phyloP scores from a whole-genome alignment of 2,797 vertebrate species.

The Phaenicophaeus curvirostris region DNA sequence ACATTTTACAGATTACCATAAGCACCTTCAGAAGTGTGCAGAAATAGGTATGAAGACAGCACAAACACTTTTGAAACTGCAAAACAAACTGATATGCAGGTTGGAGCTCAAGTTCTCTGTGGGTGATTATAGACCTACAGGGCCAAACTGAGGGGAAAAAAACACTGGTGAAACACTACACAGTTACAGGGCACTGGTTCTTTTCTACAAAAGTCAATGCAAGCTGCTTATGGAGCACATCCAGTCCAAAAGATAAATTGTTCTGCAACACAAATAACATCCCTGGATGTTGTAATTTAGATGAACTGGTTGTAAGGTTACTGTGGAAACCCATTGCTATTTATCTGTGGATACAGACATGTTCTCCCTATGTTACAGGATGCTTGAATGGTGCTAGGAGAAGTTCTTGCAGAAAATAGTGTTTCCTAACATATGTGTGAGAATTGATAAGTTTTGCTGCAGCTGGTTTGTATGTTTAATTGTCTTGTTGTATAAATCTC shows the following conservation, averaged over 20 bases:
- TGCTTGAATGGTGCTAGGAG: not conserved
- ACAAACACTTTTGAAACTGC: not conserved
- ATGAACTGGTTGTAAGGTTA: not conserved
- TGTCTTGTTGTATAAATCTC: no score
- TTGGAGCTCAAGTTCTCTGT: not conserved
- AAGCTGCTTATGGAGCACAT: not conserved
- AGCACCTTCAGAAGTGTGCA: not conserved
- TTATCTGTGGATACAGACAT: not conserved
- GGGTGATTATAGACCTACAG: not conserved
- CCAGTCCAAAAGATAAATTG: not conserved
- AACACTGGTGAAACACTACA: not conserved
- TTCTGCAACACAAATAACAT: not conserved
- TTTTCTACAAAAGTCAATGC: not conserved
- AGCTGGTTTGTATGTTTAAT: no score
- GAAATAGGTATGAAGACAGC: not conserved
- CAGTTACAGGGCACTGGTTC: not conserved
- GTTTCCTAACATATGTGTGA: not conserved
- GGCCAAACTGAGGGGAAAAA: fast-evolving
- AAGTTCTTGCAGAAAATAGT: not conserved
- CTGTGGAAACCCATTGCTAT: not conserved
- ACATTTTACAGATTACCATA: not conserved
- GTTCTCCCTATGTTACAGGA: not conserved
- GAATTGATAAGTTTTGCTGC: no score
- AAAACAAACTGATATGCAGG: not conserved
- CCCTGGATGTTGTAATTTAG: not conserved